Evolutionary conservation across 2,888 invertebrate species (phyloP).

Genomic region (Nomada ruficornis): DNA sequence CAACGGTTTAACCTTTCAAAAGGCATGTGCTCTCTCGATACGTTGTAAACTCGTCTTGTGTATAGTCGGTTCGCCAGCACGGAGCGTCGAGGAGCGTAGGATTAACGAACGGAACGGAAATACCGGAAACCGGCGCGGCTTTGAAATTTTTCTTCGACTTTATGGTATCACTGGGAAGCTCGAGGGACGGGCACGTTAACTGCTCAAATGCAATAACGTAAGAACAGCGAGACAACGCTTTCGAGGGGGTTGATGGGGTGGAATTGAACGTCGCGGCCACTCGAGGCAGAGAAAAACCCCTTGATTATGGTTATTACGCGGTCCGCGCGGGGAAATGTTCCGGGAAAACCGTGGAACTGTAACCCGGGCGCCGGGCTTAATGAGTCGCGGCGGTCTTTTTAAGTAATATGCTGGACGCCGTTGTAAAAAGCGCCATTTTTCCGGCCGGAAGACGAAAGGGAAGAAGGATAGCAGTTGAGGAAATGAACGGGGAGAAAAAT

Average conservation of each 20-base stretch:
- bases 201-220: neutral
- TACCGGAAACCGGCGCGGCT: neutral
- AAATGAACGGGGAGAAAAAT: constrained; percentile 16
- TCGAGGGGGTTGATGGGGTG: neutral
- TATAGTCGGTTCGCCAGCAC: neutral
- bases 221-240: neutral
- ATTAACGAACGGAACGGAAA: neutral
- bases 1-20: constrained; percentile 30
- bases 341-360: constrained; percentile 39
- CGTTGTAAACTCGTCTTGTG: neutral
- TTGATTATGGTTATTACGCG: constrained; percentile 69
- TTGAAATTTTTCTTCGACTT: neutral
- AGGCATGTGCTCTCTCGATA: neutral
- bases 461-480: neutral
- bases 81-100: neutral
- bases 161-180: too few species aligned
- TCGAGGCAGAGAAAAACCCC: constrained; percentile 35
- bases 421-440: constrained; percentile 44
- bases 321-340: constrained; percentile 48
- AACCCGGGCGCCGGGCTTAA: constrained; percentile 60
- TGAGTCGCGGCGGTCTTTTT: constrained; percentile 55
- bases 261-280: constrained; percentile 40
- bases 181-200: neutral
- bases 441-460: neutral
- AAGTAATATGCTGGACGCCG: constrained; percentile 38